A percentile compares a stretch with the other conserved stretches of the same genome.
These are phyloP conservation scores for Mamestra configurata DNA, from an alignment of 1,140 invertebrate genomes.

Conservation along the genomic window DNA sequence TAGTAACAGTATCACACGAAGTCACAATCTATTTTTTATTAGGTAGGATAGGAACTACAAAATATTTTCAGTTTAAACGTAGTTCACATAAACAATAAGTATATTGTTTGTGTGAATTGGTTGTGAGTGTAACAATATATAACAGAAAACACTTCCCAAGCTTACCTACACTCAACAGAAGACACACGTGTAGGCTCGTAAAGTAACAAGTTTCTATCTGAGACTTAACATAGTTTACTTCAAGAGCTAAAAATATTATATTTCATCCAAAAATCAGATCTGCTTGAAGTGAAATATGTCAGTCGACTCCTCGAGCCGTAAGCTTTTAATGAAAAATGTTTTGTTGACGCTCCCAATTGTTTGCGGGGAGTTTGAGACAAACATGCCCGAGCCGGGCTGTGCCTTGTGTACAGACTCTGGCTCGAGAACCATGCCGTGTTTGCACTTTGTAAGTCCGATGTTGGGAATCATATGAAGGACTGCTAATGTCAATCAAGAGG, in stretches of 20 bases:
- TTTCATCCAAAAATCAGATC: neutral
- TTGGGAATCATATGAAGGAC: too few relatives aligned
- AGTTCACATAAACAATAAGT: neutral
- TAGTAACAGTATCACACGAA: too few relatives aligned
- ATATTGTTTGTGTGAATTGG: too few relatives aligned
- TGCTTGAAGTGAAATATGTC: too few relatives aligned
- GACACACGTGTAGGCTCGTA: neutral
- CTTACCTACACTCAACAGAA: neutral
- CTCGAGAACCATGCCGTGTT: neutral
- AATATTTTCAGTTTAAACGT: neutral
- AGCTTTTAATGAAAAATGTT: conserved; percentile 50
- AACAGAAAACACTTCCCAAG: neutral
- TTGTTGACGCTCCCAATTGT: conserved; percentile 36
- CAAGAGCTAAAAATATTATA: too few relatives aligned
- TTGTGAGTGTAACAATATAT: neutral
- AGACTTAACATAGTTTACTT: too few relatives aligned
- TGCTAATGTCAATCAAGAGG: too few relatives aligned
- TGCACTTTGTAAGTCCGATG: neutral
- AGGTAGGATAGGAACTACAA: neutral
- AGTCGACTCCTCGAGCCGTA: neutral
- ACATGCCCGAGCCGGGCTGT: neutral
- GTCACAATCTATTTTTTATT: too few relatives aligned
- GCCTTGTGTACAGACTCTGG: neutral
- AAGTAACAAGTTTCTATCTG: too few relatives aligned
- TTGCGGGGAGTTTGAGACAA: neutral